phyloP scores from a whole-genome alignment of 1,140 invertebrate genomes.

The Calephelis virginiensis region DNA sequence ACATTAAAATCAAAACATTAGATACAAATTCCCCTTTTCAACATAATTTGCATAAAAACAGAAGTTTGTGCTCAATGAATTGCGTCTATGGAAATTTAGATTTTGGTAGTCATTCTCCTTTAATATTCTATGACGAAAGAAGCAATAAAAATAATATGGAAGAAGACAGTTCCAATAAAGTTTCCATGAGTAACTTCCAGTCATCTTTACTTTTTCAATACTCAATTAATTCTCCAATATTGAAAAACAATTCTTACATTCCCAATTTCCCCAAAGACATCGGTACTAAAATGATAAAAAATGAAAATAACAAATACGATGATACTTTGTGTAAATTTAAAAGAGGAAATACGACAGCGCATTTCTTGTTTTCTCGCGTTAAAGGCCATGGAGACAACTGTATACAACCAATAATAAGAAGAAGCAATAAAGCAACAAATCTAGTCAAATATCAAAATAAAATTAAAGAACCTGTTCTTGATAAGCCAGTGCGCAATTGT shows the following conservation, averaged over 20 bases:
- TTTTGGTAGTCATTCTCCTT: conserved; percentile 24
- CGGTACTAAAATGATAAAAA: conserved; percentile 11
- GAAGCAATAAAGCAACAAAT: conserved; percentile 61
- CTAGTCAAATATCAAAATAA: conserved; percentile 59
- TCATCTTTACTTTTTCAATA: conserved; percentile 36
- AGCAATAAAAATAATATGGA: conserved; percentile 42
- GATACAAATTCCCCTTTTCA: not conserved
- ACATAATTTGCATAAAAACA: conserved; percentile 19
- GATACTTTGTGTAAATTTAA: not conserved
- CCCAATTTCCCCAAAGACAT: not conserved
- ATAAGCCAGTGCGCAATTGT: conserved; percentile 43
- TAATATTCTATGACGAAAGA: conserved; percentile 29
- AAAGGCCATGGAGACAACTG: conserved; percentile 20
- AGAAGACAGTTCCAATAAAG: conserved; percentile 41
- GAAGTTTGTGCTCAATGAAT: conserved; percentile 42
- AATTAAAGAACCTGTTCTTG: conserved; percentile 46
- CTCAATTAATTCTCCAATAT: conserved; percentile 31
- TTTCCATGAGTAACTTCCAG: conserved; percentile 22
- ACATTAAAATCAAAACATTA: not conserved
- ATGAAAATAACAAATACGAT: not conserved
- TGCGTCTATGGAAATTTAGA: conserved; percentile 30
- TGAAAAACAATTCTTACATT: conserved; percentile 19
- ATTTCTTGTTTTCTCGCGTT: conserved; percentile 34
- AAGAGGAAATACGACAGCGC: conserved; percentile 21
- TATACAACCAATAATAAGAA: conserved; percentile 39